A percentile compares a stretch with the other conserved stretches of the same genome.
Evolutionary conservation across 2,113 vertebrate species (phyloP).

Genomic region (Smithornis capensis): DNA sequence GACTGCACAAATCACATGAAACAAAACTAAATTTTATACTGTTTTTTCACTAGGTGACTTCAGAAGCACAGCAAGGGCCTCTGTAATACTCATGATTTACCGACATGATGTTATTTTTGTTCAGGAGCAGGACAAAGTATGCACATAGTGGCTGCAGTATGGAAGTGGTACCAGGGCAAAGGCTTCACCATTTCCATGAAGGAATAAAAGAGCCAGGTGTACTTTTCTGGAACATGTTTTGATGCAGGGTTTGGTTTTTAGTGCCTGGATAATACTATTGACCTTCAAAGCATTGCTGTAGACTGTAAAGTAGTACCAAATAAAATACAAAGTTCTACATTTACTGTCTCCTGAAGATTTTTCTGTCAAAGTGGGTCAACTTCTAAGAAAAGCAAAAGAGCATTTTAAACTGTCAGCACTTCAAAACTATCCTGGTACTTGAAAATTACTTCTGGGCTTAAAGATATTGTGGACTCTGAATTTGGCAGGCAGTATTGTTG

Average conservation of each 20-base stretch:
- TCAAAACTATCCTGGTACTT: background rate
- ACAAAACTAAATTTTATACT: background rate
- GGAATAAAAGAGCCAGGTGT: background rate
- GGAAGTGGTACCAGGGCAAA: background rate
- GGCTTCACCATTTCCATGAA: background rate
- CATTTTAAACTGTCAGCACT: constrained; percentile 19
- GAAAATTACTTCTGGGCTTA: background rate
- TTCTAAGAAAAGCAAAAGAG: background rate
- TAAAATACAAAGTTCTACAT: background rate
- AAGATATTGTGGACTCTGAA: background rate
- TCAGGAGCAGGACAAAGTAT: background rate
- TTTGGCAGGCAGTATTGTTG: background rate
- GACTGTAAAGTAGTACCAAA: background rate
- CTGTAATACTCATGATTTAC: background rate
- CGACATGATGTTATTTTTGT: background rate
- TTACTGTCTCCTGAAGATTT: background rate
- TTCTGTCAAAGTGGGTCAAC: constrained; percentile 18
- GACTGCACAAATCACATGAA: background rate
- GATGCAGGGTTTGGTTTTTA: background rate
- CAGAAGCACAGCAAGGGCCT: background rate
- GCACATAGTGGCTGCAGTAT: rapidly evolving
- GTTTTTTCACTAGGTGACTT: background rate
- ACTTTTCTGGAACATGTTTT: background rate
- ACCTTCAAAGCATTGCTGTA: background rate
- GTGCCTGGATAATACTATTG: background rate